Base-by-base conservation (phyloP, 2,113 vertebrate genomes). In the Sminthopsis crassicaudata region DNA sequence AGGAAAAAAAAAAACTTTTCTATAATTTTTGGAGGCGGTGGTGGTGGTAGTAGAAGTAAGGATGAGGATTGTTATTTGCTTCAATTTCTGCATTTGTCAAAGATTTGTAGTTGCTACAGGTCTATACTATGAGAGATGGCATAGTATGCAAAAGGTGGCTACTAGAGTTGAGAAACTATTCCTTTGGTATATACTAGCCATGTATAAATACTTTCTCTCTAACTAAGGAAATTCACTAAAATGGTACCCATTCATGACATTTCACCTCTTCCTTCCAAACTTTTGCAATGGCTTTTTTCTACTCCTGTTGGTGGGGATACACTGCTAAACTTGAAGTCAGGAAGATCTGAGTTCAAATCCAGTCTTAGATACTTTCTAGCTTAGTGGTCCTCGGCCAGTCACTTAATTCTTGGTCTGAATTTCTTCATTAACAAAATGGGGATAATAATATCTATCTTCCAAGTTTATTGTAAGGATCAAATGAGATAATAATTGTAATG, bases 61-160 rank as follows among this genome's bases (percentile, higher is more conserved):
- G 10, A 27, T 60, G 30, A 30, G 60, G 30, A 67, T 36, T 67
- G 1, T 36, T 67, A 36, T 4, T 36, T 67, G 12, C 36, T 67
- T 89, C 1, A 50, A 19, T 94, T 48, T 95, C 95, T 97, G n/a
- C 51, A 92, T 93, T 84, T 84, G 54, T 94, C 10, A 89, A 90
- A 91, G n/a, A 16, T 91, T 50, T 94, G 46, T 89, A 6, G 51
- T 12, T 93, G 36, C 12, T 16, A 14, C 36, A 67, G 30, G 30
- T 36, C 60, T 36, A 3, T 30, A 36, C 60, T 14, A 12, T 67
- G 30, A 67, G 57, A 36, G 12, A 67, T 67, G 3, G 12, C 30
- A 67, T 36, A 36, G 30, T 36, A 12, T 12, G n/a, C 6, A 67
- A 12, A 67, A 1, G 11, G 12, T 36, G 30, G 30, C 30, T 30